A percentile compares a stretch with the other conserved stretches of the same genome.
phyloP scores from a whole-genome alignment of 2,797 vertebrate species.

The Anas georgica region DNA sequence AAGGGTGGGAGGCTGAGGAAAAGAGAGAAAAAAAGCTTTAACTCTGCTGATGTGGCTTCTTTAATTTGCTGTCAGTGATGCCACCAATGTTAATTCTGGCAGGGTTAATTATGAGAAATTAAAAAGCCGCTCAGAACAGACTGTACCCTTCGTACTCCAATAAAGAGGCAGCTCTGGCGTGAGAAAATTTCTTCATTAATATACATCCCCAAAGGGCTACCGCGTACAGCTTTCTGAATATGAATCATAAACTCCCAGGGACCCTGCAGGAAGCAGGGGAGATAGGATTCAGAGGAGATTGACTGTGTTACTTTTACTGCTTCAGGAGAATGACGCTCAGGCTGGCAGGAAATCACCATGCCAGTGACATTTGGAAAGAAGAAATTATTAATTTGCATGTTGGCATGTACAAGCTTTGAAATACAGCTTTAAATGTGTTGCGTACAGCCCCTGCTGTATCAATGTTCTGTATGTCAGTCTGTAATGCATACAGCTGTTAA shows the following conservation, averaged over 20 bases:
- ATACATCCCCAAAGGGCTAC: constrained; percentile 73
- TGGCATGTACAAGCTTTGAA: constrained; percentile 67
- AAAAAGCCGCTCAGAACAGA: constrained; percentile 76
- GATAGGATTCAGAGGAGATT: constrained; percentile 70
- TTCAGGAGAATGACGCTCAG: constrained; percentile 57
- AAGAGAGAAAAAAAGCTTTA: constrained; percentile 30
- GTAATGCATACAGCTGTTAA: constrained; percentile 59
- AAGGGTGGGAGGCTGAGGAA: not conserved
- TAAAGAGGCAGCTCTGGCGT: constrained; percentile 72
- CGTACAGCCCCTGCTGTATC: constrained; percentile 20
- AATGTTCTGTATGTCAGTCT: not conserved
- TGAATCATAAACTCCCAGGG: constrained; percentile 73
- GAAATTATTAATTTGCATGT: constrained; percentile 75
- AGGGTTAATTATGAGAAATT: constrained; percentile 80
- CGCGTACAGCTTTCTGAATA: constrained; percentile 62
- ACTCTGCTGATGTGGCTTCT: constrained; percentile 58
- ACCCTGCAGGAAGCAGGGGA: constrained; percentile 63
- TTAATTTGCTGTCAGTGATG: constrained; percentile 71
- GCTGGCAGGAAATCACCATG: constrained; percentile 71
- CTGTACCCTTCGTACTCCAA: constrained; percentile 75
- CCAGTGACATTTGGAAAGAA: constrained; percentile 71
- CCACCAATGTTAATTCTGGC: constrained; percentile 73
- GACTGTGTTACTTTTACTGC: constrained; percentile 68
- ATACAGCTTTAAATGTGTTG: constrained; percentile 61
- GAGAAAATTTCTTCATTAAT: constrained; percentile 80